Conservation (phyloP, 2,797 vertebrate genomes). For the Peromyscus melanophrys region DNA sequence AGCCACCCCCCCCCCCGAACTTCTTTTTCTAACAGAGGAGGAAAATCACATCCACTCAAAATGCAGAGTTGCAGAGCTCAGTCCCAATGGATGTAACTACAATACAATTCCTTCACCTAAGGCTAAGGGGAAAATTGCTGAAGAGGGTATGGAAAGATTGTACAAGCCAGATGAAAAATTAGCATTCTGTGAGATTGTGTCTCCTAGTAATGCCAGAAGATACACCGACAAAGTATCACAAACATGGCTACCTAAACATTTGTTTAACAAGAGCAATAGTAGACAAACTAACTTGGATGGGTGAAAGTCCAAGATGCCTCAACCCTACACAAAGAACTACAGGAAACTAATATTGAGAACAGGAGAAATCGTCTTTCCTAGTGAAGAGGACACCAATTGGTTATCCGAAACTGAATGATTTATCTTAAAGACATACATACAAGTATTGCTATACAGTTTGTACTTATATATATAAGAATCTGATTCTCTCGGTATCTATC, state of each 20-base stretch:
- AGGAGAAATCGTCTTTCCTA: neutral
- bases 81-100: neutral
- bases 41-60: neutral
- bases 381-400: neutral
- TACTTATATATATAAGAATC: neutral
- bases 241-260: neutral
- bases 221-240: neutral
- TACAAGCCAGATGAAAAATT: neutral
- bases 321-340: neutral
- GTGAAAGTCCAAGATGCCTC: neutral
- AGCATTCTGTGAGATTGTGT: neutral
- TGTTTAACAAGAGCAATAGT: neutral
- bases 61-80: neutral
- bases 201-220: neutral
- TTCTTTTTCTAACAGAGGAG: neutral
- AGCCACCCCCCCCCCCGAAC: neutral
- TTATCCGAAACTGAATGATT: neutral
- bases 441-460: neutral
- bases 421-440: neutral
- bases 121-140: neutral
- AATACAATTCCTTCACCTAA: neutral
- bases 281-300: neutral
- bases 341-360: neutral
- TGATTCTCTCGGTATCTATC: neutral
- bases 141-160: neutral